Evolutionary conservation across 2,797 vertebrate genomes (phyloP).

Genomic region (Hydrolagus colliei): DNA sequence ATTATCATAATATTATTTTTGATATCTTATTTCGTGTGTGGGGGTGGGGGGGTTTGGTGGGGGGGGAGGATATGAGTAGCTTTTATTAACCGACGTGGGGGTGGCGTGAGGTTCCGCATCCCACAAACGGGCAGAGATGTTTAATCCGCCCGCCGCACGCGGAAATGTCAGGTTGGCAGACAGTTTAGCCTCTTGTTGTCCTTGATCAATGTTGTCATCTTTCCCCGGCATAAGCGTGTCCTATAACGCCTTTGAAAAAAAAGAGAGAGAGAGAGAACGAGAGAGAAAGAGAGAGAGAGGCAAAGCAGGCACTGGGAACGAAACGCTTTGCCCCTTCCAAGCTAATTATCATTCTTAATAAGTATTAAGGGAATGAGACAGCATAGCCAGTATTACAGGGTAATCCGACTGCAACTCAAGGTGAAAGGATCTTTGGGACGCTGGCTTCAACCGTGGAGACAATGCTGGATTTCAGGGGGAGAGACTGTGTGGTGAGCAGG

Average conservation of each 20-base stretch:
- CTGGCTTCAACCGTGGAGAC: constrained; percentile 58
- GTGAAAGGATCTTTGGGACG: constrained; percentile 91
- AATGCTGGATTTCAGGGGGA: constrained; percentile 36
- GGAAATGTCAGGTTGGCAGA: constrained; percentile 47
- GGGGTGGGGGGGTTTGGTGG: constrained; percentile 40
- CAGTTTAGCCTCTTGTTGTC: constrained; percentile 54
- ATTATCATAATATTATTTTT: no score
- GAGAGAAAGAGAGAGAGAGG: constrained; percentile 41
- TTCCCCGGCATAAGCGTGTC: constrained; percentile 72
- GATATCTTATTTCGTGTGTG: neutral
- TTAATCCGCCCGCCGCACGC: neutral
- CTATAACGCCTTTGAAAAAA: constrained; percentile 77
- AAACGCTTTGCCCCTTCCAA: constrained; percentile 81
- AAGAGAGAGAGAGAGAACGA: constrained; percentile 46
- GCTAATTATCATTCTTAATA: constrained; percentile 99
- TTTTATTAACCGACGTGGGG: constrained; percentile 36
- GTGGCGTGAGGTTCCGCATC: constrained; percentile 38
- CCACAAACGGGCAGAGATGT: neutral
- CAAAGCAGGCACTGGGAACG: constrained; percentile 52
- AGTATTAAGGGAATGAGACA: constrained; percentile 98
- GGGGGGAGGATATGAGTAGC: constrained; percentile 33
- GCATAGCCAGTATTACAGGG: constrained; percentile 94
- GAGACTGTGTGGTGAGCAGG: neutral
- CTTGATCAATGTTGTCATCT: constrained; percentile 69
- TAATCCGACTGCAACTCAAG: constrained; percentile 98